Evolutionary conservation across 1,140 invertebrate genomes (phyloP).

Genomic region (Polypedilum vanderplanki): DNA sequence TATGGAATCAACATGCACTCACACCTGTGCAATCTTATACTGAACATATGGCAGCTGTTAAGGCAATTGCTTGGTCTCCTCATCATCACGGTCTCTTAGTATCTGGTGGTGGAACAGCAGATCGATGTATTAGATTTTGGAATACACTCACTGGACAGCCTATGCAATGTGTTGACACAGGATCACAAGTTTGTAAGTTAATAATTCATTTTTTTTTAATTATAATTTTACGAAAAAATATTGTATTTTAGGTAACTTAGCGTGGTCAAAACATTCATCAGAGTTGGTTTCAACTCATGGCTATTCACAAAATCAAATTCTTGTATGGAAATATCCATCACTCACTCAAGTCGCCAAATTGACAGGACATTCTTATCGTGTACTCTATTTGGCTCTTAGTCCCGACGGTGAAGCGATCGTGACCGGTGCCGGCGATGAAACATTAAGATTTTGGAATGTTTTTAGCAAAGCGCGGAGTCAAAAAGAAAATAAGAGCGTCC

Average conservation of each 20-base stretch:
- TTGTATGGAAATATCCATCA: slow-evolving; percentile 99
- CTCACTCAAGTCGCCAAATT: slow-evolving; percentile 92
- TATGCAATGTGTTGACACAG: slow-evolving; percentile 97
- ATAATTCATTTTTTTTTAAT: background rate
- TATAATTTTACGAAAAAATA: slow-evolving; percentile 46
- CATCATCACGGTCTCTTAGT: slow-evolving; percentile 97
- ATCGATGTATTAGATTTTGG: slow-evolving; percentile 97
- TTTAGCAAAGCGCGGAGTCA: slow-evolving; percentile 95
- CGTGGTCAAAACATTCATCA: slow-evolving; percentile 98
- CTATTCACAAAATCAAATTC: slow-evolving; percentile 98
- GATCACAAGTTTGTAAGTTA: slow-evolving; percentile 49
- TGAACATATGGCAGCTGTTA: slow-evolving; percentile 96
- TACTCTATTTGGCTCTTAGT: slow-evolving; percentile 95
- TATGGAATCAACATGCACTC: slow-evolving; percentile 90
- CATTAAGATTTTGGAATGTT: slow-evolving; percentile 97
- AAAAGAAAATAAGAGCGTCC: slow-evolving; percentile 92
- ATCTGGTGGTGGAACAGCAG: slow-evolving; percentile 96
- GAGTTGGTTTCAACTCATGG: slow-evolving; percentile 98
- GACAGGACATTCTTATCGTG: slow-evolving; percentile 95
- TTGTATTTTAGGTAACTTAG: slow-evolving; percentile 88
- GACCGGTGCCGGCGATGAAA: slow-evolving; percentile 98
- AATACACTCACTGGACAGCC: slow-evolving; percentile 98
- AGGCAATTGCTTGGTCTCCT: slow-evolving; percentile 99
- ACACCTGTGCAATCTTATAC: slow-evolving; percentile 93
- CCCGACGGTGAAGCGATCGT: slow-evolving; percentile 99